phyloP scores from a whole-genome alignment of 2,888 invertebrate genomes.

The Parapristionchus giblindavisi region DNA sequence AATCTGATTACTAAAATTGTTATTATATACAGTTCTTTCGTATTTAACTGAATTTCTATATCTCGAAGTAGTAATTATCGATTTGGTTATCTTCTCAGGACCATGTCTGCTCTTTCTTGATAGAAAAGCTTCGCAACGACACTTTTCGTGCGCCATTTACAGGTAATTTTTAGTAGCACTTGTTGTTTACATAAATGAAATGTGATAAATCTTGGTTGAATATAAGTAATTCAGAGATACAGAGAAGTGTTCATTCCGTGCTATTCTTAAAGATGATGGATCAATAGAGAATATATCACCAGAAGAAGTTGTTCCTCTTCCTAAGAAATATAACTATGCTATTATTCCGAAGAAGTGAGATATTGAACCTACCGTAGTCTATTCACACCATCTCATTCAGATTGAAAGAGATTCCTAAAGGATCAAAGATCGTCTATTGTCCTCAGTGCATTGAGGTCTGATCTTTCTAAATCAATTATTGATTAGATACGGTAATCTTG shows the following conservation, averaged over 20 bases:
- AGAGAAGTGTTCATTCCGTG: conserved; percentile 42
- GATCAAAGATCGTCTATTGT: conserved; percentile 49
- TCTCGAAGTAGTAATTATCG: background rate
- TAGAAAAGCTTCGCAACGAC: conserved; percentile 42
- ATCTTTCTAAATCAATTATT: background rate
- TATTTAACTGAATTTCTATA: no score
- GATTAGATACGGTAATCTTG: no score
- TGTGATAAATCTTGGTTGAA: no score
- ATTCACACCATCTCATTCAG: conserved; percentile 40
- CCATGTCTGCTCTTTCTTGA: conserved; percentile 62
- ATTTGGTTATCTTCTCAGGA: conserved; percentile 48
- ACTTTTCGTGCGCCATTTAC: conserved; percentile 63
- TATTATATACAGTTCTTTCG: no score
- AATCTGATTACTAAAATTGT: no score
- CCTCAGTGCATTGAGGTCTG: conserved; percentile 46
- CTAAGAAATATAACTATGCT: conserved; percentile 28
- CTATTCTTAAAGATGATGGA: conserved; percentile 31
- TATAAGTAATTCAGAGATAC: conserved; percentile 4
- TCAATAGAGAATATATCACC: background rate
- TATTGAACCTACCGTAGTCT: background rate
- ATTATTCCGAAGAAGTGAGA: conserved; percentile 28
- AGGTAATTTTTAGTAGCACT: conserved; percentile 40
- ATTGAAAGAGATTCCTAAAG: conserved; percentile 46
- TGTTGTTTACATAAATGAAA: no score
- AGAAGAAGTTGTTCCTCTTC: conserved; percentile 20